A percentile compares a stretch with the other conserved stretches of the same genome.
These are phyloP conservation scores for Phthorimaea operculella DNA, from an alignment of 1,140 invertebrate species.

Conservation along the genomic window DNA sequence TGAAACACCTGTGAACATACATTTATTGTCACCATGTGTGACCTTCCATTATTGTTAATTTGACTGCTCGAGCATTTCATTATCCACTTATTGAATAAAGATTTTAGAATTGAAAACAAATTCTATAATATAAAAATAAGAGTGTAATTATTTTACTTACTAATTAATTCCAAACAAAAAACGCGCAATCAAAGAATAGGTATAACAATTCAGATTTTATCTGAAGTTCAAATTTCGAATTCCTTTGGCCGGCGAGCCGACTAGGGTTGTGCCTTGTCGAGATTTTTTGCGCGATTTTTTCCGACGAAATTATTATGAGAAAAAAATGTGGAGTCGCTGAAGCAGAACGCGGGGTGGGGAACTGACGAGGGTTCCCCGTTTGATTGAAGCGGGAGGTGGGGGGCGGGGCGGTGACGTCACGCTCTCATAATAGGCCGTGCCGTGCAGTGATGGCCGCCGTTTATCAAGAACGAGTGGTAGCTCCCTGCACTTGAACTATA, in stretches of 20 bases:
- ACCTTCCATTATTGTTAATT: constrained; percentile 27
- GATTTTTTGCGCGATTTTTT: constrained; percentile 66
- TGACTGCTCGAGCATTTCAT: constrained; percentile 16
- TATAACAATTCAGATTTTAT: constrained; percentile 16
- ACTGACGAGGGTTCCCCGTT: constrained; percentile 64
- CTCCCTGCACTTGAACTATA: constrained; percentile 47
- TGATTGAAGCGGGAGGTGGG: constrained; percentile 62
- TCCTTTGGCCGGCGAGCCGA: constrained; percentile 24
- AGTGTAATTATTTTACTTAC: background rate
- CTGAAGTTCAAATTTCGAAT: constrained; percentile 51
- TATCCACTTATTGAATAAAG: background rate
- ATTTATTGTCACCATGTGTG: constrained; percentile 1
- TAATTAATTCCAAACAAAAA: background rate
- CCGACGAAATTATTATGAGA: constrained; percentile 67
- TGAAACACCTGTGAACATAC: too few relatives aligned
- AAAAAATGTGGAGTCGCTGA: constrained; percentile 65
- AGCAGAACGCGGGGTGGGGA: constrained; percentile 61
- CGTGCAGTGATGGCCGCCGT: constrained; percentile 64
- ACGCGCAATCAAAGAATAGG: background rate
- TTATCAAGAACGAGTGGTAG: constrained; percentile 55
- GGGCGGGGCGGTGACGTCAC: constrained; percentile 65
- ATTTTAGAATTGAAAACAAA: background rate
- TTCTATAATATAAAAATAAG: too few relatives aligned
- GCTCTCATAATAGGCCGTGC: constrained; percentile 65
- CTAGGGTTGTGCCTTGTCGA: constrained; percentile 60